Evolutionary conservation across 2,113 vertebrate genomes (phyloP), one percentile per base, ranked within the genome.

Genomic region (Lampris incognitus): DNA sequence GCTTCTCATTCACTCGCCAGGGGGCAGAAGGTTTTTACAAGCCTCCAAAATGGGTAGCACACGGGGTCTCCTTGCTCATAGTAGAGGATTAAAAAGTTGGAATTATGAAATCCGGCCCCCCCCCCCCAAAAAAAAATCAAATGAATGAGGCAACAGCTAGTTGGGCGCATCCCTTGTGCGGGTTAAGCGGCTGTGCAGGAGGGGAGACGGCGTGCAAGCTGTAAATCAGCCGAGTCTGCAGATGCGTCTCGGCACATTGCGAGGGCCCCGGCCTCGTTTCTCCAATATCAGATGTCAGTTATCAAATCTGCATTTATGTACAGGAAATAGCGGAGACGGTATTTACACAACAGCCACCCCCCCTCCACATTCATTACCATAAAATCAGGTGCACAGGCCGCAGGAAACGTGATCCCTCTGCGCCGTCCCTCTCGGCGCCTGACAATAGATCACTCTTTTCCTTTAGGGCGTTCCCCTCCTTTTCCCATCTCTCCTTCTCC

Each of bases 21-120:
- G 78, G 86, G 72, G 60, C 72, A 49, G 24, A 24, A 24, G 84
- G 84, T 87, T 85, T 86, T 89, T 81, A 80, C 75, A 85, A 85
- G 76, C 11, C 78, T 75, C 76, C 48, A 44, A 83, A 91, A 86
- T 69, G 62, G 66, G 67, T 60, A 66, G 73, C 74, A 74, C 89
- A 83, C 86, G 74, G 75, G 84, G 83, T 76, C 77, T 73, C 79
- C 64, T 69, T 66, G 67, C 66, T 82, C 79, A 87, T 74, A 84
- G 76, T 76, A 84, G 44, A 59, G 40, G 24, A 24, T 24, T 41
- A 36, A 42, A 51, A 9, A 38, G 3, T 70, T 74, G 60, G 36
- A 69, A 62, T 63, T 62, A 9, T 38, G 13, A 65, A 67, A 73
- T 74, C 56, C 57, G 50, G 0, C 24, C 24, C 24, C 24, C 24